Percentiles rank a stretch among this genome's conserved stretches.
phyloP scores from a whole-genome alignment of 2,113 vertebrate species.

The Podarcis cretensis region DNA sequence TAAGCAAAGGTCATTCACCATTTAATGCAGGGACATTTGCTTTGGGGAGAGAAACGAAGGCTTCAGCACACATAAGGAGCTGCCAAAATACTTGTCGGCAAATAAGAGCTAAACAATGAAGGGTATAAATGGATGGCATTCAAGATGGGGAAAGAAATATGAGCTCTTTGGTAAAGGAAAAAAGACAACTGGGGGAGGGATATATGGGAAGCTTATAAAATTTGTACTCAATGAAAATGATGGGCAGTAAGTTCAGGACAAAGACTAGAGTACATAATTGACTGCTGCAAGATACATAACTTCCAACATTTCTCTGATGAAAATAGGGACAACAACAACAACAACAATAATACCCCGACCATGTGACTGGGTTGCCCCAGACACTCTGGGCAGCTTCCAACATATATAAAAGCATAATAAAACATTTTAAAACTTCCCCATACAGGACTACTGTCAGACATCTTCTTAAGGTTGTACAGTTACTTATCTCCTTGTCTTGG shows the following conservation, averaged over 20 bases:
- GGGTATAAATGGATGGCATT: background rate
- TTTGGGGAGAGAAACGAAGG: background rate
- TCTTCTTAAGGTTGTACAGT: too few species aligned
- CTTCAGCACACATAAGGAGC: constrained; percentile 1
- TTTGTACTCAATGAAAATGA: background rate
- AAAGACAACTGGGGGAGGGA: background rate
- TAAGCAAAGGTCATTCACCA: background rate
- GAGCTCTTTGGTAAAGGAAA: background rate
- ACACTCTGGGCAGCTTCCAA: too few species aligned
- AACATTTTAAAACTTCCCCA: too few species aligned
- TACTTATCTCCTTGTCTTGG: too few species aligned
- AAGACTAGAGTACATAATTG: background rate
- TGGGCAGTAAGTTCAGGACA: background rate
- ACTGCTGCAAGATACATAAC: background rate
- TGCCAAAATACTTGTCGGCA: background rate
- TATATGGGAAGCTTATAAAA: background rate
- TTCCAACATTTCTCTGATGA: background rate
- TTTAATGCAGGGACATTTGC: background rate
- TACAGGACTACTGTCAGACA: background rate
- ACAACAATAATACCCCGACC: background rate
- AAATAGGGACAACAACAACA: background rate
- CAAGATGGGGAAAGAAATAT: background rate
- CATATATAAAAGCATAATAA: too few species aligned
- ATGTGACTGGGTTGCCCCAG: background rate
- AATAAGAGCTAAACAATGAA: background rate